Base-by-base conservation (phyloP, 2,888 invertebrate species). In the Lordiphosa andalusiaca region DNA sequence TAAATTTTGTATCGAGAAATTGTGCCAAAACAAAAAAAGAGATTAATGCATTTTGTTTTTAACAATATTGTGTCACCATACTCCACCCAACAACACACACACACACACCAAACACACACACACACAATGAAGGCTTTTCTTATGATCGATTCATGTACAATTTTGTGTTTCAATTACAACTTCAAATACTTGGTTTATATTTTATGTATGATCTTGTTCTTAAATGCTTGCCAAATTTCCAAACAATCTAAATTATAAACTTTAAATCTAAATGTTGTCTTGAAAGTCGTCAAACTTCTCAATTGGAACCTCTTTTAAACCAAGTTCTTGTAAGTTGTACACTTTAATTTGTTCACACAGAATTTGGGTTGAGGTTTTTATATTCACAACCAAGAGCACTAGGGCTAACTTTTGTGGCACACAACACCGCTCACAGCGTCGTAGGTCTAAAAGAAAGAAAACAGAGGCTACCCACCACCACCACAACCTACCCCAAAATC, bases 371-470 rank as follows among this genome's bases (percentile, higher is more conserved):
- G 16, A 6, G 46, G 46, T 35, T 46, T 10, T 35, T 16, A 16
- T 3, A 19, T 35, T 33, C n/a, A 16, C 16, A 16, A 16, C 16
- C 16, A 16, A 16, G 16, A 16, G 59, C 65, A 77, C 66, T 77
- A 77, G 82, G 76, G 68, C 40, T 67, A 56, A 65, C 33, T 58
- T 37, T 61, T 65, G 67, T 73, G 72, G 74, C 30, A 30, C 30
- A 30, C 30, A 30, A 76, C 76, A 70, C 53, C 72, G 64, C 40
- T 55, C 16, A 25, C 25, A 41, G 41, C 12, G 30, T 30, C 55
- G 48, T 60, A 64, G 53, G 62, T 62, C 39, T 53, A 60, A 62
- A 62, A 3, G 41, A 38, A 51, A 49, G 21, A 47, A 51, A 41
- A 40, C 33, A 9, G n/a, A 13, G 51, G 44, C 12, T n/a, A 67